Evolutionary conservation across 2,113 vertebrate species (phyloP), one percentile per base, ranked within the genome.

Genomic region (Cheilinus undulatus): DNA sequence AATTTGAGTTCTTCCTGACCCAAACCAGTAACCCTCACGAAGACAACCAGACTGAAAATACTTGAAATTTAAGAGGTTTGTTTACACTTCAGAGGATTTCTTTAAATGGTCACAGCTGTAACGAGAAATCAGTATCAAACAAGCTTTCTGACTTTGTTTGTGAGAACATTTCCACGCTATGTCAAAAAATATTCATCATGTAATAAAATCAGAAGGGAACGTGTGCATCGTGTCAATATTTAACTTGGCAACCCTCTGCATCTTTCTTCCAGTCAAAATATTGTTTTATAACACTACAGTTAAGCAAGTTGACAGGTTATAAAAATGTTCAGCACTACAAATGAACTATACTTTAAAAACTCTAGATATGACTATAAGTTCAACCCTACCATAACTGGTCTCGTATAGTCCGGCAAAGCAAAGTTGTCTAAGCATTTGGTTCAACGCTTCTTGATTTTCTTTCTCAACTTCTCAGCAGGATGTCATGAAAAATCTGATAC

Each of bases 1-100:
- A 72, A 76, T 51, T 15, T 40, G 20, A 69, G 52, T 67, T 70
- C 36, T 40, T 64, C 49, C 63, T 71, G 56, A 70, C 69, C 32
- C 17, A 4, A 69, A 69, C 38, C 30, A 45, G 23, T 1, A 51
- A 28, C 26, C 30, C 10, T 36, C 48, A 17, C 40, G 7, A 42
- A 42, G 14, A 17, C 1, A 17, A 15, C 15, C 42, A 46, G n/a
- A 15, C 30, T 7, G n/a, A 60, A 53, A 76, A 57, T 22, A 26
- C 20, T 32, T 53, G 9, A 50, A 42, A 54, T 46, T 40, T 22
- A 52, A 40, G 22, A 45, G 34, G 7, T 20, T 7, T 3, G 54
- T 30, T 46, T n/a, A 36, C 34, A 53, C 7, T 4, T 46, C 3
- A 70, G 42, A 22, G 11, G 5, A 66, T 64, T 56, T 46, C 53